Percentiles rank a stretch among this genome's conserved stretches.
Conservation (phyloP, 1,140 invertebrate species). For the Drosophila sproati region DNA sequence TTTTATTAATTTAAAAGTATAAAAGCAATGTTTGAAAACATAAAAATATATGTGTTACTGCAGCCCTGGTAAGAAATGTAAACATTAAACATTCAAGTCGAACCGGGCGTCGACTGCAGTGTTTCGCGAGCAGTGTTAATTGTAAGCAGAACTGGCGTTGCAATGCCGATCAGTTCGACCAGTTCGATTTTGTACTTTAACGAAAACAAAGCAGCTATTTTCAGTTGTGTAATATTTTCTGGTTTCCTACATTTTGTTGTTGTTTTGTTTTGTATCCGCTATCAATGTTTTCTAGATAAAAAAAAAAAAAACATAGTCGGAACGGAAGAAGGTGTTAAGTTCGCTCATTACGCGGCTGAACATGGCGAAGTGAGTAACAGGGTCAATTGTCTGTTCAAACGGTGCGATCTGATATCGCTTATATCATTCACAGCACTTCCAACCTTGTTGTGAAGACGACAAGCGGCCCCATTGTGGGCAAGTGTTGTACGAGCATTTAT, state of each 20-base stretch:
- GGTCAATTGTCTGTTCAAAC: neutral
- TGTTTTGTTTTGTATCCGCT: constrained; percentile 4
- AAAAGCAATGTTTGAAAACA: neutral
- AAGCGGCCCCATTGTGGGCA: constrained; percentile 58
- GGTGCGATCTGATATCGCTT: neutral
- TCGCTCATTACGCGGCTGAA: constrained; percentile 23
- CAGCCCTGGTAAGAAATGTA: constrained; percentile 14
- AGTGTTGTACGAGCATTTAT: constrained; percentile 57
- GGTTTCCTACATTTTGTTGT: neutral
- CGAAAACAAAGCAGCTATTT: constrained; percentile 23
- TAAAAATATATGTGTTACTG: neutral
- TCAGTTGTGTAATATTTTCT: neutral
- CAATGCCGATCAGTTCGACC: neutral
- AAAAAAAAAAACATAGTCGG: neutral
- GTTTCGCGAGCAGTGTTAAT: constrained; percentile 18
- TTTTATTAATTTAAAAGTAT: neutral
- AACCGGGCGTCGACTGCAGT: neutral
- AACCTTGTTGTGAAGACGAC: constrained; percentile 26
- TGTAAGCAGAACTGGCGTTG: constrained; percentile 1
- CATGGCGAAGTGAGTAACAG: constrained; percentile 49
- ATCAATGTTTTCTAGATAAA: constrained; percentile 60
- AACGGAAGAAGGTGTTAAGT: neutral
- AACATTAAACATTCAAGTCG: neutral
- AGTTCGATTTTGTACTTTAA: constrained; percentile 4
- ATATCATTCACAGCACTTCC: neutral